Base-by-base conservation (phyloP, 2,888 invertebrate species). In the Scelioninae gen. 1 region DNA sequence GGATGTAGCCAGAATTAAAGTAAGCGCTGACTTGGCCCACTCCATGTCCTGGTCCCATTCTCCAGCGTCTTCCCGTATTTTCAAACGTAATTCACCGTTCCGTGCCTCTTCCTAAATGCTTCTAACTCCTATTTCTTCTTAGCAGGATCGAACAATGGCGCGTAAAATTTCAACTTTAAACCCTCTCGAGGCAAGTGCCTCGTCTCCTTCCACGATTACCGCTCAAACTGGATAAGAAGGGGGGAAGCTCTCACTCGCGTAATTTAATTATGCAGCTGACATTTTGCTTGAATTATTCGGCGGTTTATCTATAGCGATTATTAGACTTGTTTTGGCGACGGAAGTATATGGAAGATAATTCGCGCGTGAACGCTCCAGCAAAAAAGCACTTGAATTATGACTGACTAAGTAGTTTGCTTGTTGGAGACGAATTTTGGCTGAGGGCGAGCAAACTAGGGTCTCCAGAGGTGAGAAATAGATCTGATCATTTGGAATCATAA, bases 141-240 rank as follows among this genome's bases (percentile, higher is more conserved):
- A 84, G 84, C 87, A 85, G 83, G 88, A 90, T 91, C 89, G 90
- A 91, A 91, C 91, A 90, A 91, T 91, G 91, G 90, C 89, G 89
- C 90, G 90, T 91, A 90, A 91, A 91, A 91, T 91, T 91, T 91
- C 90, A 91, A 91, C 90, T 91, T 89, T 89, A 89, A 90, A 89
- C 88, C 88, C 83, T 76, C 79, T 43, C 74, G 65, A 82, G 34
- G 63, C 80, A 51, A 58, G 74, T 81, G 71, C 83, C 68, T 66
- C 79, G 65, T 68, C 84, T 56, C 63, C 77, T 71, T 51, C 81
- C 62, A 34, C 82, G 31, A 72, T 74, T 78, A 34, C 77, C 68
- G 68, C 51, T 77, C 72, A 69, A 80, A 76, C 66, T 62, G 77
- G 83, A 74, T 72, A 71, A 78, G 79, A 81, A 71, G 62, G 75